Percentiles rank a stretch among this genome's conserved stretches.
Evolutionary conservation across 2,888 invertebrate genomes (phyloP).

Genomic region (Catocala fraxini): DNA sequence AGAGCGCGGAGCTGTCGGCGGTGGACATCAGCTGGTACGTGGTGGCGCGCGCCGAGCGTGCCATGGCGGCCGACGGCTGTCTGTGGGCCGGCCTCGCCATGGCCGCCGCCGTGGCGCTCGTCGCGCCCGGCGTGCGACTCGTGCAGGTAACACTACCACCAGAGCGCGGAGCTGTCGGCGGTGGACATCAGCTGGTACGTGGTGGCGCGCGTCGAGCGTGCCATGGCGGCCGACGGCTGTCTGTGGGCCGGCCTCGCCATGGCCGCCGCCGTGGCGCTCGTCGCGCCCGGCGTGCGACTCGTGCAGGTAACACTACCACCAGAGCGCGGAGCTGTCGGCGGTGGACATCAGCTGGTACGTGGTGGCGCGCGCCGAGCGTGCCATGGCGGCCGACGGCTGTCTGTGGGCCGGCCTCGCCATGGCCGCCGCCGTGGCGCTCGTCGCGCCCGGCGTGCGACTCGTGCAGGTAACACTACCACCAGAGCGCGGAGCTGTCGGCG

Average conservation of each 20-base stretch:
- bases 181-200: conserved; percentile 98
- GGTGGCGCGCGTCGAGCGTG: conserved; percentile 94
- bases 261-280: conserved; percentile 74
- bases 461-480: conserved; percentile 61
- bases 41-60: conserved; percentile 94
- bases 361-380: conserved; percentile 94
- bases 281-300: conserved; percentile 53
- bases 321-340: conserved; percentile 95
- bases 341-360: conserved; percentile 98
- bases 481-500: conserved; percentile 95
- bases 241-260: conserved; percentile 73
- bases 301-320: conserved; percentile 61
- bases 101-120: conserved; percentile 74
- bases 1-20: conserved; percentile 95
- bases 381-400: conserved; percentile 75
- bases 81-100: conserved; percentile 73
- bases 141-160: conserved; percentile 61
- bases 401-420: conserved; percentile 73
- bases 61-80: conserved; percentile 75
- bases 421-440: conserved; percentile 74
- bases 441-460: conserved; percentile 53
- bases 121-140: conserved; percentile 53
- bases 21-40: conserved; percentile 98
- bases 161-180: conserved; percentile 95
- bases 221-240: conserved; percentile 75